Conservation (phyloP, 1,140 invertebrate genomes). For the Cyclargus thomasi region DNA sequence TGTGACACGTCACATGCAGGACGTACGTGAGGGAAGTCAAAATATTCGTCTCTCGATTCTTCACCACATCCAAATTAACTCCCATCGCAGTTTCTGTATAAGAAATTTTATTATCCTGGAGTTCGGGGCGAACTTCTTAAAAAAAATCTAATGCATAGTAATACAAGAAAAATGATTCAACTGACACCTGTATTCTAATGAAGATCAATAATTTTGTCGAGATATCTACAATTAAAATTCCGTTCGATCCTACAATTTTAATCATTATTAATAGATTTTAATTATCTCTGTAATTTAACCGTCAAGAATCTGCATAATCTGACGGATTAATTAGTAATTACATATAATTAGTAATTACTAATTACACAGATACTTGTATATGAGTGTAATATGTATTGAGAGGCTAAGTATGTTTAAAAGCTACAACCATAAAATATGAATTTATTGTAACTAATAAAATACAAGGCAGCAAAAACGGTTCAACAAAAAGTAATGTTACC, state of each 20-base stretch:
- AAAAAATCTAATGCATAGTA: no score
- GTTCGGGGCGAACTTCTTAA: background rate
- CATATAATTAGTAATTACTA: background rate
- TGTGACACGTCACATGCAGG: constrained; percentile 47
- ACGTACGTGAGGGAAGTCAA: constrained; percentile 41
- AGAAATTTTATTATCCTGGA: background rate
- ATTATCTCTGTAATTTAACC: background rate
- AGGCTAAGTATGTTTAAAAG: no score
- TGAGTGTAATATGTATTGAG: background rate
- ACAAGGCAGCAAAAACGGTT: no score
- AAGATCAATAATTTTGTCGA: background rate
- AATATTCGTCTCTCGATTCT: constrained; percentile 44
- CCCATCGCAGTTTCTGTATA: constrained; percentile 60
- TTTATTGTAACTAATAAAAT: no score
- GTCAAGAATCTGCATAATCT: background rate
- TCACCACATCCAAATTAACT: constrained; percentile 58
- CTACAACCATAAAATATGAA: no score
- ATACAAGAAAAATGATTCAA: no score
- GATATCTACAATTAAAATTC: background rate
- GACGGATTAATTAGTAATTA: background rate
- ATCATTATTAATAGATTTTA: background rate
- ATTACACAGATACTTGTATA: background rate
- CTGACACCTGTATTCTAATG: no score
- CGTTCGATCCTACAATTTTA: background rate
- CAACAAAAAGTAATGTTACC: no score